A percentile compares a stretch with the other conserved stretches of the same genome.
Evolutionary conservation across 2,888 invertebrate genomes (phyloP).

Genomic region (Trissoscelio sp.): DNA sequence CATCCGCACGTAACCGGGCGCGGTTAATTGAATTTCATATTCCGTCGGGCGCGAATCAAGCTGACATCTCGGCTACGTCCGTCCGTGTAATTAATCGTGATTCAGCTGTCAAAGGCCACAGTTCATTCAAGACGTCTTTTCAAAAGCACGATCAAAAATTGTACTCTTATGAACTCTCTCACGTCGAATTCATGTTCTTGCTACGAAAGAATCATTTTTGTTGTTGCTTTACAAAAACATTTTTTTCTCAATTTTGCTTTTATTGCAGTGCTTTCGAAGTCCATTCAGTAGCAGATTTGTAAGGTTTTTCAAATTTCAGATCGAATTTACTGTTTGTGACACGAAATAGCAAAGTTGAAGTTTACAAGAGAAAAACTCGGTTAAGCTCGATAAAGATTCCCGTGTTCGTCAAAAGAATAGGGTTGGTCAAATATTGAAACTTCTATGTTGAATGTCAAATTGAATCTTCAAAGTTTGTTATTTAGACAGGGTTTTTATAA

Average conservation of each 20-base stretch:
- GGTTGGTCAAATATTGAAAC: slow-evolving; percentile 35
- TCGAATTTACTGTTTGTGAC: slow-evolving; percentile 31
- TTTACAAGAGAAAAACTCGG: slow-evolving; percentile 36
- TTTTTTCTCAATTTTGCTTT: slow-evolving; percentile 11
- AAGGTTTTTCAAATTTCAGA: slow-evolving; percentile 28
- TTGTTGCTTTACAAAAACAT: no score
- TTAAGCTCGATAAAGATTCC: slow-evolving; percentile 11
- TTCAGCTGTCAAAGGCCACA: slow-evolving; percentile 70
- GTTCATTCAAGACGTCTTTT: no score
- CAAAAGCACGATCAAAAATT: no score
- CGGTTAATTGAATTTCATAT: slow-evolving; percentile 77
- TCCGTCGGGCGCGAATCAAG: slow-evolving; percentile 72
- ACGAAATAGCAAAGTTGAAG: slow-evolving; percentile 23
- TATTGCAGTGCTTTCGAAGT: slow-evolving; percentile 3
- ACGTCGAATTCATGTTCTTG: neutral
- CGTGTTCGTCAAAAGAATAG: slow-evolving; percentile 11
- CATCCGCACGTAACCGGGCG: slow-evolving; percentile 67
- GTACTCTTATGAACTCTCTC: no score
- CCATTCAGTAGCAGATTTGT: slow-evolving; percentile 10
- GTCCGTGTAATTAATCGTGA: slow-evolving; percentile 76
- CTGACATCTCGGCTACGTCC: slow-evolving; percentile 71
- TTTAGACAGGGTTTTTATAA: no score
- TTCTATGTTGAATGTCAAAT: slow-evolving; percentile 23
- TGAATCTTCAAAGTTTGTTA: slow-evolving; percentile 20
- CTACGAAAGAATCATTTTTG: neutral